These are phyloP conservation scores for Aphodius sticticus DNA, from an alignment of 2,888 invertebrate genomes.

Conservation along the genomic window DNA sequence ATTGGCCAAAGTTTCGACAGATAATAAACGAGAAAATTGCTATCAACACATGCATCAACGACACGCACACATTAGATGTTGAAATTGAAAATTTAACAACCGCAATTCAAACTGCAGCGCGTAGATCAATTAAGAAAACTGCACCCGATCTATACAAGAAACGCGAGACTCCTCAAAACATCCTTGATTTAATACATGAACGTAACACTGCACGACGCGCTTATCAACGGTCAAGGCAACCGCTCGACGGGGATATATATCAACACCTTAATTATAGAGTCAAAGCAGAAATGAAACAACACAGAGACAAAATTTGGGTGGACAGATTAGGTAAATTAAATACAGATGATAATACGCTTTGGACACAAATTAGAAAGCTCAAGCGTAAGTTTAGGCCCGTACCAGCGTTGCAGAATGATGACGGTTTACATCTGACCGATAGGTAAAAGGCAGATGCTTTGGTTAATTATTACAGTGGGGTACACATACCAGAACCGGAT, in stretches of 20 bases:
- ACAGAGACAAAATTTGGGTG: neutral
- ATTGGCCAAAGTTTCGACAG: neutral
- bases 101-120: neutral
- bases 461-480: neutral
- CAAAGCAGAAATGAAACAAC: neutral
- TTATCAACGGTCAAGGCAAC: neutral
- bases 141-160: neutral
- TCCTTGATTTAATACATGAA: neutral
- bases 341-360: neutral
- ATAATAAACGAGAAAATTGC: neutral
- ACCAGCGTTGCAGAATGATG: neutral
- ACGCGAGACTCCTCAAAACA: neutral
- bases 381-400: neutral
- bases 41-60: neutral
- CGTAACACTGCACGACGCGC: neutral
- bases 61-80: neutral
- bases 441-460: conserved; percentile 8
- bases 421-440: neutral
- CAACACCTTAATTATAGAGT: neutral
- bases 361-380: neutral
- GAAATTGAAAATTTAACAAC: conserved; percentile 4
- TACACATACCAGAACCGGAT: conserved; percentile 8
- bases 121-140: neutral
- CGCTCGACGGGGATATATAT: neutral
- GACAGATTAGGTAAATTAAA: neutral